Evolutionary conservation across 2,797 vertebrate genomes (phyloP).

Genomic region (Lates japonicus): DNA sequence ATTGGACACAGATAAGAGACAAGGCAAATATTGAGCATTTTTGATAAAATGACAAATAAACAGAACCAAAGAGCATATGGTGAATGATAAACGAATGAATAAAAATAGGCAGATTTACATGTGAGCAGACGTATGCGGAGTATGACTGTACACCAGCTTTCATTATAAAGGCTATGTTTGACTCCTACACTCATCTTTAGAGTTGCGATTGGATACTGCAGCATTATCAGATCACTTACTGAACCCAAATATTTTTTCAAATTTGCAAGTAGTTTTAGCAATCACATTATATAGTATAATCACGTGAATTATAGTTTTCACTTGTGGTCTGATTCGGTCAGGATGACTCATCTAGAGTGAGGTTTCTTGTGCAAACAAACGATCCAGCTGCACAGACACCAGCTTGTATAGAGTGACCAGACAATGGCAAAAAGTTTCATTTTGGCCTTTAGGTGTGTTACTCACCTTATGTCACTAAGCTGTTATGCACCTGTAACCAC

Average conservation of each 20-base stretch:
- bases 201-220: not conserved
- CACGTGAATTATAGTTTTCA: too few species aligned
- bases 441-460: not conserved
- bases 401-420: not conserved
- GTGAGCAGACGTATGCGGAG: not conserved
- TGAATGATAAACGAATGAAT: not conserved
- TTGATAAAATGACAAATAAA: slow-evolving; percentile 31
- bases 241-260: not conserved
- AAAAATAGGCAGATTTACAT: slow-evolving; percentile 7
- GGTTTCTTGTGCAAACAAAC: not conserved
- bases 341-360: not conserved
- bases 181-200: not conserved
- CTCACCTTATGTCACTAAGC: too few species aligned
- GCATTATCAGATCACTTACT: not conserved
- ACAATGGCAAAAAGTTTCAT: not conserved
- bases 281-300: not conserved
- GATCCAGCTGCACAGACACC: not conserved
- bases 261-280: not conserved
- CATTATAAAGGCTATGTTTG: not conserved
- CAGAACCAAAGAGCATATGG: not conserved
- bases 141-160: not conserved
- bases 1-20: slow-evolving; percentile 1
- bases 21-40: slow-evolving; percentile 11
- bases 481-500: too few species aligned
- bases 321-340: not conserved